These are phyloP conservation scores for Gortyna flavago DNA, from an alignment of 2,888 invertebrate species.

Conservation along the genomic window DNA sequence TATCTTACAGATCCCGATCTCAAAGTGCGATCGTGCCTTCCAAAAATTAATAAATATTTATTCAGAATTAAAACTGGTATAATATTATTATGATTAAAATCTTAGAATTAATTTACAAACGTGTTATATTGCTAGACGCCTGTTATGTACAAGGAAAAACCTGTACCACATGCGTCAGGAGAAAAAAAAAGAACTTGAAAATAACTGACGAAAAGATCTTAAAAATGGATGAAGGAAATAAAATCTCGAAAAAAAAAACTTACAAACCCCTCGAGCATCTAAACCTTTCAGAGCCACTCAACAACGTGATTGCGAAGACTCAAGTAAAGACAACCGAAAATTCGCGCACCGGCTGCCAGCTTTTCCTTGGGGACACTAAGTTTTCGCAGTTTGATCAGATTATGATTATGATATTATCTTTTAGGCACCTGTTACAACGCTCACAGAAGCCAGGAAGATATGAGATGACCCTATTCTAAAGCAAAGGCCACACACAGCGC, in stretches of 20 bases:
- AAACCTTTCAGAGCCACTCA: neutral
- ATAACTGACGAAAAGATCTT: neutral
- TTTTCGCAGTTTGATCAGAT: slow-evolving; percentile 25
- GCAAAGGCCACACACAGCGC: slow-evolving; percentile 27
- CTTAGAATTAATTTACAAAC: neutral
- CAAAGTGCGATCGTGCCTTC: neutral
- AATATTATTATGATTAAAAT: neutral
- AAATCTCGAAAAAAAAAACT: slow-evolving; percentile 2
- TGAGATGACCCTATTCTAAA: slow-evolving; percentile 7
- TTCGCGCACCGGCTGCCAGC: neutral
- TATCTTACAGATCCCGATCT: neutral
- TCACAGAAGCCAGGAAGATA: slow-evolving; percentile 10
- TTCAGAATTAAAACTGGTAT: neutral
- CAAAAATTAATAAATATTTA: neutral
- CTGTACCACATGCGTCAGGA: neutral
- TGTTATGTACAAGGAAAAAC: neutral
- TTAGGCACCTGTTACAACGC: neutral
- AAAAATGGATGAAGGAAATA: neutral
- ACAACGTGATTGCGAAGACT: slow-evolving; percentile 6
- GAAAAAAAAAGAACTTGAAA: neutral
- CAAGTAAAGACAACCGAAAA: slow-evolving; percentile 3
- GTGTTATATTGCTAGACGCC: neutral
- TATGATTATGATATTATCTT: slow-evolving; percentile 28
- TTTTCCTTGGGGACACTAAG: neutral
- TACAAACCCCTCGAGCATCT: neutral